Evolutionary conservation across 2,797 vertebrate genomes (phyloP), one percentile per base, ranked within the genome.

Genomic region (Uromys caudimaculatus): DNA sequence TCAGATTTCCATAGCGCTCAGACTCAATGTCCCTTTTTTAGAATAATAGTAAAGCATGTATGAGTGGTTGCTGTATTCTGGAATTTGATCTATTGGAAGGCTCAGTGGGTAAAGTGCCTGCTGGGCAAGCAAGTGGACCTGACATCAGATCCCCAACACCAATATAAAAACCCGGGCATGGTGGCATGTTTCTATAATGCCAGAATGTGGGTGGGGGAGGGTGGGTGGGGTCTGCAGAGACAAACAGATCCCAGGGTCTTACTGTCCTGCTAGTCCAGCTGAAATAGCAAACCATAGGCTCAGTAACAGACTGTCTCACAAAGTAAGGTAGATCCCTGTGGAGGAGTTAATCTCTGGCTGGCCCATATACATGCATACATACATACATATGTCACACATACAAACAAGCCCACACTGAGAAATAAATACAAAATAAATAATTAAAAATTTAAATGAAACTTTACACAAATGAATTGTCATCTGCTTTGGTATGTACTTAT

Each of bases 11-110:
- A 95, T 41, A 92, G 67, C 1, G 14, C 35, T 86, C 60, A 93
- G 85, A 89, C 81, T 97, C 79, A 44, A 73, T 93, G 94, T 96
- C 69, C n/a, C 27, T 58, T 87, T 94, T 3, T 2, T 82, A 97
- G 62, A 97, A 76, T 38, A 38, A 77, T 58, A 92, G 32, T 50
- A 95, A 95, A 85, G 8, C 24, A 82, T 16, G 1, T 67, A 14
- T 89, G 50, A 95, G 32, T 85, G 67, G 87, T 50, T 91, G 29
- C 91, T 35, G 7, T 93, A 41, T 91, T 54, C 83, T 32, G 17
- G 60, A 81, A 89, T 90, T 87, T 88, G 75, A 95, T 84, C 69
- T 93, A 21, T 91, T 87, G 73, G 58, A 47, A 58, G 19, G 27
- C 41, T 89, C 27, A 10, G 86, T 47, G 29, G 27, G 2, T 60